Evolutionary conservation across 2,797 vertebrate genomes (phyloP), one percentile per base, ranked within the genome.

Genomic region (Mormyrus hasselquistii): DNA sequence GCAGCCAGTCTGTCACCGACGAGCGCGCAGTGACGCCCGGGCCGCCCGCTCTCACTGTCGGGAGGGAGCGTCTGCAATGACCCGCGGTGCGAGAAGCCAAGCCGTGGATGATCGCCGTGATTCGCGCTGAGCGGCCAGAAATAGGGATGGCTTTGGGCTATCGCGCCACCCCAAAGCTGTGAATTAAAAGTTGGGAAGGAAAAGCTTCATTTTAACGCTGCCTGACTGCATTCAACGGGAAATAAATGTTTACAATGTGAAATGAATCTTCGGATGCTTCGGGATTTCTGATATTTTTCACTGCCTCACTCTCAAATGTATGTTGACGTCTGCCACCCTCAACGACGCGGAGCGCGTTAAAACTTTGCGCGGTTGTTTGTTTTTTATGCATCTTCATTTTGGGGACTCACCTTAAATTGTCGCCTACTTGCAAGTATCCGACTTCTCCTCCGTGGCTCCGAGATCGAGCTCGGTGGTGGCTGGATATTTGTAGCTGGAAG

Each of bases 401-500:
- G 49, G 88, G 73, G 88, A 88, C 82, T 83, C 88, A 47, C 47
- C 44, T 65, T 50, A 82, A 49, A 49, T 65, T 49, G 16, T 57
- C 82, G 34, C 88, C 52, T 14, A 85, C 44, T 22, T 59, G 57
- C 55, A 38, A 65, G 79, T 52, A 85, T 65, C 82, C 82, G 52
- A 25, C 16, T 53, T 57, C 88, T 38, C 9, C 55, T 44, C 22
- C 44, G 55, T 65, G 44, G 44, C 79, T 57, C 57, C 76, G 22
- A 25, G 53, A 57, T 50, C 83, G 88, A 89, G 79, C 41, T 29
- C 25, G 84, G 90, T 76, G 86, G 82, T 57, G 83, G 89, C 90
- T 88, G 90, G 88, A 65, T 91, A 89, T 62, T 55, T 57, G 85
- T 86, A 52, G 88, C 90, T 85, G 65, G 38, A 53, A 76, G 50